A percentile compares a stretch with the other conserved stretches of the same genome.
Evolutionary conservation across 2,797 vertebrate species (phyloP).

Genomic region (Mormyrus hasselquistii): DNA sequence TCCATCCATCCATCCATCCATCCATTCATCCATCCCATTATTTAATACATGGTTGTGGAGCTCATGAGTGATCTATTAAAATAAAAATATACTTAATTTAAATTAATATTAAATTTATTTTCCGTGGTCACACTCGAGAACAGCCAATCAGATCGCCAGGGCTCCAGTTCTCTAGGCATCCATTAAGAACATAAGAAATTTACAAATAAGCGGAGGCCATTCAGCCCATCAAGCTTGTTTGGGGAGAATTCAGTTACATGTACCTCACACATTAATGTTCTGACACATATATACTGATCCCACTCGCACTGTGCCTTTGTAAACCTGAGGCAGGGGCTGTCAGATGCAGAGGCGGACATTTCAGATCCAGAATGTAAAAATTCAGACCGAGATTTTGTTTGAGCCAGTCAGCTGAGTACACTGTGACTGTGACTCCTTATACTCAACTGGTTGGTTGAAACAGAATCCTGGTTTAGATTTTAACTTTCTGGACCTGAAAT

Average conservation of each 20-base stretch:
- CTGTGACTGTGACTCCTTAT: not conserved
- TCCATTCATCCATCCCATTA: not conserved
- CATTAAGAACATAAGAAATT: not conserved
- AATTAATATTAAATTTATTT: not conserved
- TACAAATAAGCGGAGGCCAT: too few relatives aligned
- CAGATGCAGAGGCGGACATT: not conserved
- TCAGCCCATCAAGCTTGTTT: not conserved
- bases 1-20: not conserved
- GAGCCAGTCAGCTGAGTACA: not conserved
- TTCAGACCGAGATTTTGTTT: not conserved
- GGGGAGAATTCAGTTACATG: not conserved
- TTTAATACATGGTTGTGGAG: not conserved
- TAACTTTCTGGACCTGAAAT: too few relatives aligned
- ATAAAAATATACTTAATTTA: not conserved
- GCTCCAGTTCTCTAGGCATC: not conserved
- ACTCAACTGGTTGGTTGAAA: not conserved
- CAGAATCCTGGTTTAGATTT: not conserved
- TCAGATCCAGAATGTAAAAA: not conserved
- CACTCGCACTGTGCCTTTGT: not conserved
- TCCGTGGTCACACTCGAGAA: not conserved
- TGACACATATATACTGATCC: not conserved
- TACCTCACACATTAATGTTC: not conserved
- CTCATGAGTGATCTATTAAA: not conserved
- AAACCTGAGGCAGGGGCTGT: not conserved
- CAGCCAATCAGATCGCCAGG: not conserved